phyloP scores from a whole-genome alignment of 2,797 vertebrate genomes.

The Taeniopygia guttata region DNA sequence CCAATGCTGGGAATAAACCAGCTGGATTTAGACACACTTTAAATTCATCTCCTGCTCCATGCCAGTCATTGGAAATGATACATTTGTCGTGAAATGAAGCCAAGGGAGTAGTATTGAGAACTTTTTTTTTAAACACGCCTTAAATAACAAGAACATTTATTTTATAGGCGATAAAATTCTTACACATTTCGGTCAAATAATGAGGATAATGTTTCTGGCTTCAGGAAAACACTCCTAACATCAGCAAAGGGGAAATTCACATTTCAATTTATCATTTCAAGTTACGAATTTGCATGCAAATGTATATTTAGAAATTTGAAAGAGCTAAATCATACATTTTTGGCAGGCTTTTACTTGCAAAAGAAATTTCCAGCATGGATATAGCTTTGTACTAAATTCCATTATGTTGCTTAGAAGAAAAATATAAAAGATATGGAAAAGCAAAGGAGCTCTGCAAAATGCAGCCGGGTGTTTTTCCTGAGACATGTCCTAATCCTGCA shows the following conservation, averaged over 20 bases:
- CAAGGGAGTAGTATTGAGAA: not conserved
- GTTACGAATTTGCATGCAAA: conserved; percentile 4
- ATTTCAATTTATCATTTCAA: not conserved
- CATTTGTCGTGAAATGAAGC: conserved; percentile 22
- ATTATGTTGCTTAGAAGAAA: not conserved
- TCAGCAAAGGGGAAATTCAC: not conserved
- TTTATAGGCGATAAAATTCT: not conserved
- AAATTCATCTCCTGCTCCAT: conserved; percentile 42
- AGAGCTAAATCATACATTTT: not conserved
- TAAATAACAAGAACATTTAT: not conserved
- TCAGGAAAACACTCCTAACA: not conserved
- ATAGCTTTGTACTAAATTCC: not conserved
- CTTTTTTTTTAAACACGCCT: not conserved
- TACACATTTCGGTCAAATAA: not conserved
- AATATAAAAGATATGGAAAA: not conserved
- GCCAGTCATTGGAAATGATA: not conserved
- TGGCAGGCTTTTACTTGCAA: not conserved
- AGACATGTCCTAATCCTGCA: not conserved
- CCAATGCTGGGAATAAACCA: not conserved
- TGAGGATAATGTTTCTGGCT: not conserved
- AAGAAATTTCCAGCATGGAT: not conserved
- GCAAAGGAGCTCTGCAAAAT: not conserved
- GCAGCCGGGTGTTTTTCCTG: not conserved
- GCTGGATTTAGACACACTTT: conserved; percentile 13
- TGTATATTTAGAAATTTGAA: conserved; percentile 15